These are phyloP conservation scores for Patella pellucida DNA, from an alignment of 2,888 invertebrate species.

Conservation along the genomic window DNA sequence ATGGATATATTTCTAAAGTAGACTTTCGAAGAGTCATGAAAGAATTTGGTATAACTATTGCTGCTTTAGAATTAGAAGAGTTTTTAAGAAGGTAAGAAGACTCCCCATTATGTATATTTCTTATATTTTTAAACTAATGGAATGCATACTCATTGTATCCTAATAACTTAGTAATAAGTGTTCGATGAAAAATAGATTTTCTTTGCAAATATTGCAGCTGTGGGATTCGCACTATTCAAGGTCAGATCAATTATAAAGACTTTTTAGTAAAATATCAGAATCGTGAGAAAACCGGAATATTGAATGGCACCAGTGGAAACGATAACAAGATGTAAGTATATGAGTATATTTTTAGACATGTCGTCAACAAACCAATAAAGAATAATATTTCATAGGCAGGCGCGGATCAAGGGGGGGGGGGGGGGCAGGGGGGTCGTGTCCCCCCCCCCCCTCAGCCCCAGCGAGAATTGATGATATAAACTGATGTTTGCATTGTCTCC, in stretches of 20 bases:
- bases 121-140: too few relatives aligned
- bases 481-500: too few relatives aligned
- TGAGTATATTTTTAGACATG: too few relatives aligned
- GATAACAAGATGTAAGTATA: slow-evolving; percentile 47
- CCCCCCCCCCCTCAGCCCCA: too few relatives aligned
- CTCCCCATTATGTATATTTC: neutral
- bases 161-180: too few relatives aligned
- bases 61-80: slow-evolving; percentile 55
- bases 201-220: slow-evolving; percentile 32
- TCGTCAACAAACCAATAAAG: too few relatives aligned
- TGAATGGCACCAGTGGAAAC: slow-evolving; percentile 43
- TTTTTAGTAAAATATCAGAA: slow-evolving; percentile 54
- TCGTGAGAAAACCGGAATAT: slow-evolving; percentile 48
- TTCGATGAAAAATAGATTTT: neutral
- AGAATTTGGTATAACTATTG: slow-evolving; percentile 58
- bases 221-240: slow-evolving; percentile 44
- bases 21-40: slow-evolving; percentile 61
- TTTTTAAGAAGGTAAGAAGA: slow-evolving; percentile 52
- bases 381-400: too few relatives aligned
- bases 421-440: too few relatives aligned
- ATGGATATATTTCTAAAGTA: slow-evolving; percentile 53
- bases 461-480: too few relatives aligned
- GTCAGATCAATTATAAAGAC: slow-evolving; percentile 54
- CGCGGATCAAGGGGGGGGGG: too few relatives aligned
- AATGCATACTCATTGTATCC: neutral